Evolutionary conservation across 2,888 invertebrate species (phyloP).

Genomic region (Chrysodeixis includens): DNA sequence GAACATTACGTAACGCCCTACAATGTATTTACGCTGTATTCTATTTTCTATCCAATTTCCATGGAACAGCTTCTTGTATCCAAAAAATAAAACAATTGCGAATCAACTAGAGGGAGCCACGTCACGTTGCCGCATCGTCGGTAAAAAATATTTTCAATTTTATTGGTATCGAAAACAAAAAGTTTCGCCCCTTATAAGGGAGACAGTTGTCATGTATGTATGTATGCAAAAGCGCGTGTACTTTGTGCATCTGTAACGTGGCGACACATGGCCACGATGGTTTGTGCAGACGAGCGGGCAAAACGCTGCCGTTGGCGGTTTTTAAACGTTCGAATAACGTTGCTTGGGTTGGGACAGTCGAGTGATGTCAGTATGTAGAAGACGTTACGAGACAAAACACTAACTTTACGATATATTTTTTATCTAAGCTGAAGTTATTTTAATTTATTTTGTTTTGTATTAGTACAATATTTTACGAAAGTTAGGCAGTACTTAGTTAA

Average conservation of each 20-base stretch:
- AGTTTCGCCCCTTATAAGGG: slow-evolving; percentile 31
- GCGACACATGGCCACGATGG: slow-evolving; percentile 68
- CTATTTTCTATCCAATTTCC: not conserved
- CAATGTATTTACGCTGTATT: not conserved
- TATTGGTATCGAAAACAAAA: not conserved
- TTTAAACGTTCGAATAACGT: not conserved
- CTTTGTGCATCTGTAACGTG: slow-evolving; percentile 74
- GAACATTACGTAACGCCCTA: not conserved
- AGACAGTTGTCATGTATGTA: slow-evolving; percentile 52
- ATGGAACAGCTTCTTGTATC: not conserved
- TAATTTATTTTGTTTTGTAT: too few species aligned
- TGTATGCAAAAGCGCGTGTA: slow-evolving; percentile 75
- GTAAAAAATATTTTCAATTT: not conserved
- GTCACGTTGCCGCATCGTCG: not conserved
- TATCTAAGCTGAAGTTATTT: too few species aligned
- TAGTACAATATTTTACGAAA: too few species aligned
- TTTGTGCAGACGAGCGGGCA: slow-evolving; percentile 65
- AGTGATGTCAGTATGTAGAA: too few species aligned
- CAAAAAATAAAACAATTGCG: not conserved
- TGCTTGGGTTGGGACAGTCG: too few species aligned
- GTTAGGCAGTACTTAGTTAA: too few species aligned
- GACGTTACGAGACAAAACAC: too few species aligned
- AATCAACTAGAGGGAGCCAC: not conserved
- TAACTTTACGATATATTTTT: too few species aligned
- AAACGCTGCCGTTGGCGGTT: slow-evolving; percentile 45